Conservation (phyloP, 2,888 invertebrate genomes). For the Stratiomys singularior region DNA sequence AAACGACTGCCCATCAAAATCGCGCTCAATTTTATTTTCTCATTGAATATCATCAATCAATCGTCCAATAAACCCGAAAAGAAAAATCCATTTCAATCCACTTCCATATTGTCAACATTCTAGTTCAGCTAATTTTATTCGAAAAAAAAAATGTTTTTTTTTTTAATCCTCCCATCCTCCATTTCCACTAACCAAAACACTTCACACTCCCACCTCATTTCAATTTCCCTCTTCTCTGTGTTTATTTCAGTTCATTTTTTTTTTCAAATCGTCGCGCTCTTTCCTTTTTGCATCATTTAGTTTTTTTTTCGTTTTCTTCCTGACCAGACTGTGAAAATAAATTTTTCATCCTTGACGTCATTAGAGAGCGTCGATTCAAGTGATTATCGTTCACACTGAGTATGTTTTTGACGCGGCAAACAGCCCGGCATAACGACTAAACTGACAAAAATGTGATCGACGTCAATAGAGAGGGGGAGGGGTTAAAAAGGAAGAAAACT, state of each 20-base stretch:
- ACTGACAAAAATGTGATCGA: background rate
- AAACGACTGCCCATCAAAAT: too few species aligned
- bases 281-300: background rate
- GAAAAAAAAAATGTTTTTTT: background rate
- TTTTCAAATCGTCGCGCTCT: background rate
- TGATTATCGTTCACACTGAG: background rate
- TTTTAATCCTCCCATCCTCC: background rate
- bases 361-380: background rate
- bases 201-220: background rate
- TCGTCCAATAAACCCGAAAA: background rate
- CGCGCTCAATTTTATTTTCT: too few species aligned
- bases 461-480: conserved; percentile 22
- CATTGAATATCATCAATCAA: background rate
- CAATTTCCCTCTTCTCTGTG: background rate
- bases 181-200: too few species aligned
- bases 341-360: conserved; percentile 37
- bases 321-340: conserved; percentile 18
- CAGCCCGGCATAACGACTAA: background rate
- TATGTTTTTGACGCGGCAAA: conserved; percentile 1
- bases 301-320: background rate
- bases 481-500: background rate
- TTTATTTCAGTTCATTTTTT: background rate
- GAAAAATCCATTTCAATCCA: background rate
- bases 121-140: background rate
- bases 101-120: background rate